Conservation (phyloP, 2,113 vertebrate species). For the Calidris pygmaea region DNA sequence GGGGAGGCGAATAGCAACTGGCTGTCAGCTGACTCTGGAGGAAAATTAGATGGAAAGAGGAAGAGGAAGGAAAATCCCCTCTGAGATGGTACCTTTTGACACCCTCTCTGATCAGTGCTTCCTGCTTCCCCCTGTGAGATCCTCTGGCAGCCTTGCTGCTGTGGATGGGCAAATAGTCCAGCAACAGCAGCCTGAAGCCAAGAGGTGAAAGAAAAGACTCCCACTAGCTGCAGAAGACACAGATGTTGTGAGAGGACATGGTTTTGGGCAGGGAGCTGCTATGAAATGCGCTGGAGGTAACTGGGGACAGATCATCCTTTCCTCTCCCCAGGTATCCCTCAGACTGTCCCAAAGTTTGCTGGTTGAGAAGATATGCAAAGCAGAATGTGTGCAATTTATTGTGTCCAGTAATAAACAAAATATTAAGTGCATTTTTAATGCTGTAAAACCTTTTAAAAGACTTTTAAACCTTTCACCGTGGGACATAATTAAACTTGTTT, state of each 20-base stretch:
- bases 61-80: background rate
- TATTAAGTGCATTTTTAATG: conserved; percentile 24
- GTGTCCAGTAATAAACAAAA: background rate
- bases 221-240: background rate
- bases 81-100: background rate
- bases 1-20: background rate
- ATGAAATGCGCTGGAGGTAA: background rate
- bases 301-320: background rate
- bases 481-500: conserved; percentile 27
- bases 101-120: background rate
- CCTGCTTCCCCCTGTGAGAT: background rate
- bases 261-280: background rate
- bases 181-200: background rate
- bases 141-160: background rate
- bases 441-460: conserved; percentile 1
- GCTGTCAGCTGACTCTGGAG: background rate
- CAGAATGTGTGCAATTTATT: background rate
- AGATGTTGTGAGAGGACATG: background rate
- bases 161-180: background rate
- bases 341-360: background rate
- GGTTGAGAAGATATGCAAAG: background rate
- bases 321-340: background rate
- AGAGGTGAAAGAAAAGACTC: background rate
- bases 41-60: background rate
- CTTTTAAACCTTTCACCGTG: background rate